These are phyloP conservation scores for Sceliomorpha sp. DNA, from an alignment of 2,888 invertebrate genomes.

Conservation along the genomic window DNA sequence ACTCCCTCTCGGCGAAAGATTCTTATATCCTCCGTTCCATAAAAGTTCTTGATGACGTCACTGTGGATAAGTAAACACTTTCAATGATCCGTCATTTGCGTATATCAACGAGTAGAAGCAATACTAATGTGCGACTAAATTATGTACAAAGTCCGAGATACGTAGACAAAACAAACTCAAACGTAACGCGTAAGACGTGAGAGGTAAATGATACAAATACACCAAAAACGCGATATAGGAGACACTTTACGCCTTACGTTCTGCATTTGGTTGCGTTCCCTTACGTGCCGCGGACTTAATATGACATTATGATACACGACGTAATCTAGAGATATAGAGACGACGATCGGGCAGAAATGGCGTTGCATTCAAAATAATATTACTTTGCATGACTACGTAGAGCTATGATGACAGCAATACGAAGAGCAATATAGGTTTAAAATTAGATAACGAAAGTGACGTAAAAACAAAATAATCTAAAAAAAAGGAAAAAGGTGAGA, in stretches of 20 bases:
- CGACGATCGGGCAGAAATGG: constrained; percentile 4
- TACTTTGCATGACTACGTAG: constrained; percentile 76
- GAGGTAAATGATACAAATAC: too few species aligned
- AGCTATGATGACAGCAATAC: constrained; percentile 78
- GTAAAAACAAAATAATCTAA: constrained; percentile 41
- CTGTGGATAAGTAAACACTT: constrained; percentile 6
- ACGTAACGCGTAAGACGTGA: too few species aligned
- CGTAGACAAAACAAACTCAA: too few species aligned
- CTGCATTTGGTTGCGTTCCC: too few species aligned
- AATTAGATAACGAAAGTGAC: constrained; percentile 42
- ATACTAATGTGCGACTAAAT: constrained; percentile 58
- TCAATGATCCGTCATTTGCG: constrained; percentile 23
- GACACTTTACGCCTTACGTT: too few species aligned
- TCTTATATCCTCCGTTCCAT: too few species aligned
- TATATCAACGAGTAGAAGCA: constrained; percentile 62
- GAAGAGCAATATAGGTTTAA: constrained; percentile 77
- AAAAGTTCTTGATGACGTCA: too few species aligned
- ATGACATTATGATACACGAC: constrained; percentile 29
- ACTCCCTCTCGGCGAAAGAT: too few species aligned
- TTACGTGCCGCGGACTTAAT: too few species aligned
- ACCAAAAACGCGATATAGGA: too few species aligned
- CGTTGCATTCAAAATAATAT: constrained; percentile 51
- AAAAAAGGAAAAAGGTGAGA: constrained; percentile 24
- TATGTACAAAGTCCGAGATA: too few species aligned
- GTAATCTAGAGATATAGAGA: constrained; percentile 15